These are phyloP conservation scores for Chelonus insularis DNA, from an alignment of 1,140 invertebrate species.

Conservation along the genomic window DNA sequence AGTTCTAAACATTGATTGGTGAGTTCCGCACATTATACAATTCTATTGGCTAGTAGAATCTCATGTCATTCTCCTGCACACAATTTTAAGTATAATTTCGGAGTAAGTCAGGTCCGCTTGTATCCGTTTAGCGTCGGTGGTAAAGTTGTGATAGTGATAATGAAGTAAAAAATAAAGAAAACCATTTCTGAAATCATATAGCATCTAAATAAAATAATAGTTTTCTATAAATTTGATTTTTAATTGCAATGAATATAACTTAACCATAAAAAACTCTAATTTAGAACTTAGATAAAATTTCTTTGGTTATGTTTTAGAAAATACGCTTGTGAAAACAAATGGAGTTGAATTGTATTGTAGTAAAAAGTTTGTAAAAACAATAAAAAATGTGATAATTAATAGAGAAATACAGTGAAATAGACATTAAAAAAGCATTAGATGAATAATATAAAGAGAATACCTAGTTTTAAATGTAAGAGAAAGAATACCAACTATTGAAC, in stretches of 20 bases:
- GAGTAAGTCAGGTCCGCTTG: not conserved
- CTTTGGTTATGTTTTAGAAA: slow-evolving; percentile 17
- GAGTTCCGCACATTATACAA: not conserved
- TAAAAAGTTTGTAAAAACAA: too few relatives aligned
- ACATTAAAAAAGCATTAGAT: not conserved
- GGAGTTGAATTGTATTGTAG: too few relatives aligned
- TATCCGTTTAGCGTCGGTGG: slow-evolving; percentile 12
- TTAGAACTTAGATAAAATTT: not conserved
- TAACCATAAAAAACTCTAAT: not conserved
- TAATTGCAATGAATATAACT: not conserved
- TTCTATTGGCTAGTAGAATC: not conserved
- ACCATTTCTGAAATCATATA: not conserved
- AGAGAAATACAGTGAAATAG: not conserved
- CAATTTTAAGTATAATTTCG: not conserved
- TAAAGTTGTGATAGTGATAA: slow-evolving; percentile 16
- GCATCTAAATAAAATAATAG: not conserved
- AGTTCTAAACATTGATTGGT: not conserved
- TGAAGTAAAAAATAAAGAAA: not conserved
- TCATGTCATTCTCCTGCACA: not conserved
- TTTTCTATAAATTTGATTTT: not conserved
- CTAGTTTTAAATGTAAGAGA: not conserved
- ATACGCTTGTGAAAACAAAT: slow-evolving; percentile 12
- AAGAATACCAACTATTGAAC: not conserved
- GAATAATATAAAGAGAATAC: not conserved
- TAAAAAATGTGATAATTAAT: not conserved